Evolutionary conservation across 2,113 vertebrate genomes (phyloP), one percentile per base, ranked within the genome.

Genomic region (Danionella cerebrum): DNA sequence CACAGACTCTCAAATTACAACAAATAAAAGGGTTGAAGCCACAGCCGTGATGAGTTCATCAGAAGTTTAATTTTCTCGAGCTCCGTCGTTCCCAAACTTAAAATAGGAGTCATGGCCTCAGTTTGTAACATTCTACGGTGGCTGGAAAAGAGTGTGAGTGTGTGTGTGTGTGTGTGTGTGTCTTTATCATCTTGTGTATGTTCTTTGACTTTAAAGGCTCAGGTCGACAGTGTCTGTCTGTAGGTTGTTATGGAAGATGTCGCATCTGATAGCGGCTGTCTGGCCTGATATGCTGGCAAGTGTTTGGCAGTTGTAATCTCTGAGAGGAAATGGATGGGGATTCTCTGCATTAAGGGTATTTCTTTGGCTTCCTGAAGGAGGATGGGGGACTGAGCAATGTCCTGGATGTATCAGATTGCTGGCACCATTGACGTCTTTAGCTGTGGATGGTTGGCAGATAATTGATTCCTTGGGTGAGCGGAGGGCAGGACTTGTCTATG

Each of bases 301-400:
- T 7, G 6, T 47, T 63, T 54, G 6, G 12, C 27, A 19, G 36
- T 5, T 42, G 7, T 13, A 12, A 18, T n/a, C 54, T n/a, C 42
- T 21, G 21, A 29, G 1, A 54, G 42, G 13, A 38, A 52, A 51
- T 35, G 60, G 12, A n/a, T 27, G 39, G 57, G 67, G 68, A 78
- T 74, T 51, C 64, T 62, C 42, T 63, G 72, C 71, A 63, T 41
- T 65, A 48, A 2, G 21, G 12, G 11, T 44, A 22, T 12, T 36
- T 11, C 11, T 10, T 60, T 38, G 10, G 5, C 14, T 6, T 22
- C 47, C n/a, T 13, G 7, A 19, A 14, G 21, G 63, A 14, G 35
- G n/a, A 16, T 18, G 12, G 63, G 35, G 35, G 9, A 13, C 9
- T 21, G 13, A 65, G 19, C 21, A 13, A 6, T 42, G 63, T 42